These are phyloP conservation scores for Ornithorhynchus anatinus DNA, from an alignment of 2,113 vertebrate species.

Conservation along the genomic window DNA sequence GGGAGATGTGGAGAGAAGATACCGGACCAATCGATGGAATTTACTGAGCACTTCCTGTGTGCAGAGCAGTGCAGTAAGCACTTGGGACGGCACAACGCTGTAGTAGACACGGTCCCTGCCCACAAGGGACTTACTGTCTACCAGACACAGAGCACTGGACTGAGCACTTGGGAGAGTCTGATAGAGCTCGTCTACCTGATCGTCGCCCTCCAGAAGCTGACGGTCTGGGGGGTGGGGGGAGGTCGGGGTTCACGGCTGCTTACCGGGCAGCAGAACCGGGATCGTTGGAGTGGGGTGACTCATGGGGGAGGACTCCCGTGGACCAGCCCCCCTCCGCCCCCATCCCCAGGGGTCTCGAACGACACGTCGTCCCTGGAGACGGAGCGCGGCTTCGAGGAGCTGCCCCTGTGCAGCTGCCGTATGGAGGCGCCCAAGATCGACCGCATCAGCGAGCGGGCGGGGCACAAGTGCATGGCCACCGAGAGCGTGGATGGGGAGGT, in stretches of 20 bases:
- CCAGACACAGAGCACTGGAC: too few relatives aligned
- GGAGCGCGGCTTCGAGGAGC: constrained; percentile 82
- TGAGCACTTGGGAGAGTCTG: too few relatives aligned
- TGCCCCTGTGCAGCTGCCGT: constrained; percentile 90
- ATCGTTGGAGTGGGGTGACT: background rate
- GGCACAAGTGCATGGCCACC: constrained; percentile 87
- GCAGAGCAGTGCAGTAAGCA: too few relatives aligned
- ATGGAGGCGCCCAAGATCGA: constrained; percentile 92
- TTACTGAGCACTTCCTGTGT: too few relatives aligned
- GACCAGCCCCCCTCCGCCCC: background rate
- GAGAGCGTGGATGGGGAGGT: constrained; percentile 91
- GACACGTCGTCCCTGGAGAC: constrained; percentile 86
- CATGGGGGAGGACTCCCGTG: background rate
- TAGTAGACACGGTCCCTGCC: too few relatives aligned
- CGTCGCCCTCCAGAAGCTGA: background rate
- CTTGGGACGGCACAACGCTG: too few relatives aligned
- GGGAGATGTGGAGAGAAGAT: too few relatives aligned
- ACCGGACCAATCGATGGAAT: too few relatives aligned
- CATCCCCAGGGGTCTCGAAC: constrained; percentile 68
- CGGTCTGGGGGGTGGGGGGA: constrained; percentile 20
- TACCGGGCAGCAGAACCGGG: constrained; percentile 12
- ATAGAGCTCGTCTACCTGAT: too few relatives aligned
- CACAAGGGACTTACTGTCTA: too few relatives aligned
- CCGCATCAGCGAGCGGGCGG: constrained; percentile 72
- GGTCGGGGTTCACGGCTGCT: background rate